Conservation (phyloP, 2,888 invertebrate species). For the Dioctria linearis region DNA sequence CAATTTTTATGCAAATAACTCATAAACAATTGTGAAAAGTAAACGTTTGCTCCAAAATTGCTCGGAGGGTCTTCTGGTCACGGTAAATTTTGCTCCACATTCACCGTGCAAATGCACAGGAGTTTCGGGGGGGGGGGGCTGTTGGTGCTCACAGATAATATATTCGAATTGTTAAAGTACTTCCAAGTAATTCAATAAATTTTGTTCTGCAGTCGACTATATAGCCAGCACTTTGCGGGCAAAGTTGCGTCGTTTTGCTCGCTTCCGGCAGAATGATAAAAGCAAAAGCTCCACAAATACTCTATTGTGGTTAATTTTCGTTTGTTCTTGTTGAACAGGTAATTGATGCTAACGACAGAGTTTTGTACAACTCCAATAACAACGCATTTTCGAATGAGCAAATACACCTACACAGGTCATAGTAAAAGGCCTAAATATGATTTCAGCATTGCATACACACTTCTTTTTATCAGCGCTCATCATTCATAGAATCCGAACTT, state of each 20-base stretch:
- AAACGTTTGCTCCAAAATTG: not conserved
- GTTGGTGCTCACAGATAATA: not conserved
- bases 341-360: not conserved
- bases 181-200: constrained; percentile 6
- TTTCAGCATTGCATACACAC: too few relatives aligned
- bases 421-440: too few relatives aligned
- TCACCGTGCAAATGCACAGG: not conserved
- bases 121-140: not conserved
- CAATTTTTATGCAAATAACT: constrained; percentile 3
- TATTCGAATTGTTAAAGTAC: constrained; percentile 13
- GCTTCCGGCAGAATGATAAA: not conserved
- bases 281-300: not conserved
- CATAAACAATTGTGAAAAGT: constrained; percentile 10
- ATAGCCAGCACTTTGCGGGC: not conserved
- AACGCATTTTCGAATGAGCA: too few relatives aligned
- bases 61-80: not conserved
- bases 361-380: too few relatives aligned
- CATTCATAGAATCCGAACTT: too few relatives aligned
- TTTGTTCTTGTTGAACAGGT: not conserved
- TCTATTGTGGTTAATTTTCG: constrained; percentile 4
- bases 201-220: not conserved
- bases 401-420: too few relatives aligned
- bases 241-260: not conserved
- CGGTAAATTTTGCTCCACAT: not conserved
- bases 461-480: too few relatives aligned